Evolutionary conservation across 2,797 vertebrate species (phyloP).

Genomic region (Pipistrellus pygmaeus): DNA sequence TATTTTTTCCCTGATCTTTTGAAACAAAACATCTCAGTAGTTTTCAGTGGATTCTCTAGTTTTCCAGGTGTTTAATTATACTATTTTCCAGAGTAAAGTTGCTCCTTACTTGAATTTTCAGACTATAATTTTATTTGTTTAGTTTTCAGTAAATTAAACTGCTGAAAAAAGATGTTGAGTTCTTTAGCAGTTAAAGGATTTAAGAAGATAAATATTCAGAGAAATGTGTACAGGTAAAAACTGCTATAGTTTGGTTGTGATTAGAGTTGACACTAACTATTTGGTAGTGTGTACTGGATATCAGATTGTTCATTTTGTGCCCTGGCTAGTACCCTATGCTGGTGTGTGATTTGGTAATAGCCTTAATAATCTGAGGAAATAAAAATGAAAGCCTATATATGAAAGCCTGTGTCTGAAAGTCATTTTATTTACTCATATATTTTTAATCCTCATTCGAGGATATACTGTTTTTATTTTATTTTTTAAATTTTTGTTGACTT

Average conservation of each 20-base stretch:
- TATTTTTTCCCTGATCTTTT: not conserved
- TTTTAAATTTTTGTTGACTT: not conserved
- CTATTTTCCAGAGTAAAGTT: not conserved
- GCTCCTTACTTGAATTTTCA: not conserved
- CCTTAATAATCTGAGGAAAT: not conserved
- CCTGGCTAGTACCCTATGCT: not conserved
- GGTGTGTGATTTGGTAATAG: not conserved
- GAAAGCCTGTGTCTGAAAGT: not conserved
- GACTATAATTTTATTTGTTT: not conserved
- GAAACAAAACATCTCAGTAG: not conserved
- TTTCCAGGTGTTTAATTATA: not conserved
- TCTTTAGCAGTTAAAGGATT: not conserved
- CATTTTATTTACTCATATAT: not conserved
- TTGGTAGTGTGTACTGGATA: not conserved
- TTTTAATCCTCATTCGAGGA: not conserved
- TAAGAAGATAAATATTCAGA: not conserved
- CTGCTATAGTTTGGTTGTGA: not conserved
- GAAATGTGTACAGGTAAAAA: not conserved
- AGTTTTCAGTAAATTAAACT: not conserved
- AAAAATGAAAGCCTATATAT: not conserved
- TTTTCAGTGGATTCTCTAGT: not conserved
- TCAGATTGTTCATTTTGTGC: not conserved
- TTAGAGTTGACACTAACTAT: not conserved
- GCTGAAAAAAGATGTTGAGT: not conserved
- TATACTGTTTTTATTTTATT: not conserved